Base-by-base conservation (phyloP, 2,888 invertebrate genomes). In the Apotomis turbidana region DNA sequence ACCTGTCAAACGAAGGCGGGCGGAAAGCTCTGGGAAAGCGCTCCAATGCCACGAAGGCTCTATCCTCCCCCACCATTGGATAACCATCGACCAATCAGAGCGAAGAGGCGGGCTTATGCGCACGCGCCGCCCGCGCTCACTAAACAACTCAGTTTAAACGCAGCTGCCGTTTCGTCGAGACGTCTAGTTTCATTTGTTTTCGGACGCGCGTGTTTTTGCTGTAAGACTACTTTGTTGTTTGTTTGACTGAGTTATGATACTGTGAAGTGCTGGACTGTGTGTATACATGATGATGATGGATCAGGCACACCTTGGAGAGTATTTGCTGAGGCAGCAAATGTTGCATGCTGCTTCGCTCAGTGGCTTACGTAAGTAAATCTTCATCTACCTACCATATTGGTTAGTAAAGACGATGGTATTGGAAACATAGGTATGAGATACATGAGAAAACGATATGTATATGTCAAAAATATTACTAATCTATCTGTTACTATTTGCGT, bases 301-400 rank as follows among this genome's bases (percentile, higher is more conserved):
- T 84, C 93, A 93, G 82, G 90, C 91, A 15, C 93, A 93, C 77
- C 90, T 93, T 72, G 91, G 92, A 73, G 93, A 93, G 83, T 93
- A 93, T 80, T 83, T 93, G 84, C 85, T 93, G 83, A 88, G 93
- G 78, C 93, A 93, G 81, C 93, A 93, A 85, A 93, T 93, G 93
- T 77, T 93, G 78, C 93, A 93, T 70, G 93, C 93, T 15, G 93
- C 91, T 12, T 91, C 92, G 8, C 84, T 93, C 3, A 91, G 90
- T 73, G 88, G 93, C 68, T 79, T 93, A 58, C 93, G 93, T 93
- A 84, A 91, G 93, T 88, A 12, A 6, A n/a, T 27, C 4, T 52
- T 71, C 15, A 61, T 68, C 51, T 59, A 58, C 57, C 51, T 58
- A 55, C n/a, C 44, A 44, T 63, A 41, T 49, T 9, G 49, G 49